These are phyloP conservation scores for Sipha maydis DNA, from an alignment of 2,888 invertebrate species.

Conservation along the genomic window DNA sequence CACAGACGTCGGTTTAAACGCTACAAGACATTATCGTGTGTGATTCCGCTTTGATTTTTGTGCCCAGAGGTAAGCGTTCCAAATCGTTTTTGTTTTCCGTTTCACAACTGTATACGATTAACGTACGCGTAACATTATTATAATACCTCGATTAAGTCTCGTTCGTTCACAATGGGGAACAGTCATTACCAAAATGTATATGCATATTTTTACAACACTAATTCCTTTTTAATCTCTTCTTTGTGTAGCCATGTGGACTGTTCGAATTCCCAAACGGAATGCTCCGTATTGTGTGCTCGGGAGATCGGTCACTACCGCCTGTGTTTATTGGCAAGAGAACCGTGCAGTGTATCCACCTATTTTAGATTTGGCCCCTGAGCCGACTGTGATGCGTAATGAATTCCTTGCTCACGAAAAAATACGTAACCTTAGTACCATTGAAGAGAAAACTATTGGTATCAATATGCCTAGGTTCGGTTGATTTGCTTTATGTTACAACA, in stretches of 20 bases:
- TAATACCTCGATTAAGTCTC: background rate
- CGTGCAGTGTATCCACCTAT: conserved; percentile 61
- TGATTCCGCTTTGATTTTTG: background rate
- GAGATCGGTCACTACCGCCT: background rate
- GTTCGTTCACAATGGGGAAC: background rate
- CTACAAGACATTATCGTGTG: background rate
- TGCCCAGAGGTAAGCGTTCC: background rate
- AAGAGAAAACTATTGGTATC: conserved; percentile 84
- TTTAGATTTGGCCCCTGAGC: conserved; percentile 26
- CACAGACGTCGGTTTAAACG: background rate
- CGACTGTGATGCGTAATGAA: conserved; percentile 28
- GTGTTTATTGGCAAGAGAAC: conserved; percentile 28
- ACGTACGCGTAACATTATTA: too few species aligned
- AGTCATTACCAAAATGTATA: background rate
- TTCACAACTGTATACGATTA: background rate
- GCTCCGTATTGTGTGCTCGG: background rate
- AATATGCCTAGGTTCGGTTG: conserved; percentile 74
- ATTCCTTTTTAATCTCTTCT: background rate
- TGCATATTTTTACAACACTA: background rate
- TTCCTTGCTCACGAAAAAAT: conserved; percentile 63
- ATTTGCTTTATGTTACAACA: background rate
- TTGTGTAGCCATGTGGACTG: conserved; percentile 26
- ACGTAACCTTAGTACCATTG: conserved; percentile 72
- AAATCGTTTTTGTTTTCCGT: too few species aligned
- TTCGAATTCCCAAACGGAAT: conserved; percentile 27